Evolutionary conservation across 2,113 vertebrate species (phyloP).

Genomic region (Phylloscopus whistleri): DNA sequence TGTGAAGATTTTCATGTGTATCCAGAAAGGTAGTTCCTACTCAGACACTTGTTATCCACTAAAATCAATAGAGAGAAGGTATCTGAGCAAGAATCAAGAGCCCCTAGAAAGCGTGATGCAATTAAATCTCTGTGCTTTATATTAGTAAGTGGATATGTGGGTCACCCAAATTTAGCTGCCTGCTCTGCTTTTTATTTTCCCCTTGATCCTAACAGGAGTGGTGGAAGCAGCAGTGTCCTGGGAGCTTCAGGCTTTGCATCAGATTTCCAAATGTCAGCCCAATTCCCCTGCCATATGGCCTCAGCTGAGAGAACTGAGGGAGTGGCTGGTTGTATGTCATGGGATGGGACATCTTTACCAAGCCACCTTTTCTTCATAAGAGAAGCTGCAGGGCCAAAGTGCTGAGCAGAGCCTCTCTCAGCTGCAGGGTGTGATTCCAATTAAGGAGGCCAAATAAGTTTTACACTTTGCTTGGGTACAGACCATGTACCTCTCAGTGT

Average conservation of each 20-base stretch:
- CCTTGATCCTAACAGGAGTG: not conserved
- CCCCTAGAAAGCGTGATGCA: not conserved
- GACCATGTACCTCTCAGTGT: not conserved
- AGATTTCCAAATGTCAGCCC: not conserved
- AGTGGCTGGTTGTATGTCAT: not conserved
- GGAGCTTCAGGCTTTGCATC: not conserved
- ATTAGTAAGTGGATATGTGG: not conserved
- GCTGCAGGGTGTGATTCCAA: not conserved
- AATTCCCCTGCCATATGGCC: not conserved
- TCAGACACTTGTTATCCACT: not conserved
- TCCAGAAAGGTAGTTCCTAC: not conserved
- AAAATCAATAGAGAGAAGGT: not conserved
- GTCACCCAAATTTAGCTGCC: constrained; percentile 8
- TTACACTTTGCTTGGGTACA: not conserved
- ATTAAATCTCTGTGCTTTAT: constrained; percentile 1
- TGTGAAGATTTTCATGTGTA: not conserved
- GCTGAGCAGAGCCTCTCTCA: not conserved
- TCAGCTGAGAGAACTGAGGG: not conserved
- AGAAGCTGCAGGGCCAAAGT: not conserved
- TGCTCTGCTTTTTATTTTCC: not conserved
- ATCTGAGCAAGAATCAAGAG: not conserved
- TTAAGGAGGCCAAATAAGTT: not conserved
- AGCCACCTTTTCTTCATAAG: not conserved
- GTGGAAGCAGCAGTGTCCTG: not conserved
- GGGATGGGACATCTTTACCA: not conserved